These are phyloP conservation scores for Mythimna impura DNA, from an alignment of 2,888 invertebrate genomes.

Conservation along the genomic window DNA sequence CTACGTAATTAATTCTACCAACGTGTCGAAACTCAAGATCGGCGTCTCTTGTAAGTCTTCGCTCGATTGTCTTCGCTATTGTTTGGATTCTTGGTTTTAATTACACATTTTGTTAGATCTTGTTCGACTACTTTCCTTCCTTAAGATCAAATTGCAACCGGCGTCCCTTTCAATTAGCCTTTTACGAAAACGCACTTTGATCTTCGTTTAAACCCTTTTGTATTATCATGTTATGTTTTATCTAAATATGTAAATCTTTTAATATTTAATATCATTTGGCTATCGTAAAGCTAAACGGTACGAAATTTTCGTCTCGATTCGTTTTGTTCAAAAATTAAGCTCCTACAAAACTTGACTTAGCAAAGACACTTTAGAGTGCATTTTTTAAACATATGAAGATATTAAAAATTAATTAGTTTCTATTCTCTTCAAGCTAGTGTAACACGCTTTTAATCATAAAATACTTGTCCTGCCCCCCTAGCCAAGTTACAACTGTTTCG, in stretches of 20 bases:
- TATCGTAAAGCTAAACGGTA: not conserved
- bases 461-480: too few relatives aligned
- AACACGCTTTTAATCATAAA: not conserved
- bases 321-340: conserved; percentile 1
- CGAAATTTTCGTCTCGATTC: not conserved
- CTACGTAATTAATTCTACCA: conserved; percentile 64
- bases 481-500: too few relatives aligned
- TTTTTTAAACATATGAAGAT: conserved; percentile 12
- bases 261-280: conserved; percentile 10
- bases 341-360: conserved; percentile 21
- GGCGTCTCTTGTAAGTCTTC: conserved; percentile 72
- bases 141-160: conserved; percentile 52
- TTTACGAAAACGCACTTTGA: conserved; percentile 57
- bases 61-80: conserved; percentile 69
- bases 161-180: conserved; percentile 54
- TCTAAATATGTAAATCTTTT: not conserved
- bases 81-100: conserved; percentile 72
- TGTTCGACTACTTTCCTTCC: conserved; percentile 53
- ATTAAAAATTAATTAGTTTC: not conserved
- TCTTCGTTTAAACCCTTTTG: conserved; percentile 43
- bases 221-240: conserved; percentile 8
- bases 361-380: conserved; percentile 7
- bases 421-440: too few relatives aligned
- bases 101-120: conserved; percentile 67
- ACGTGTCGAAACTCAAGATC: conserved; percentile 69